Base-by-base conservation (phyloP, 1,140 invertebrate species). In the Lordiphosa stackelbergi region DNA sequence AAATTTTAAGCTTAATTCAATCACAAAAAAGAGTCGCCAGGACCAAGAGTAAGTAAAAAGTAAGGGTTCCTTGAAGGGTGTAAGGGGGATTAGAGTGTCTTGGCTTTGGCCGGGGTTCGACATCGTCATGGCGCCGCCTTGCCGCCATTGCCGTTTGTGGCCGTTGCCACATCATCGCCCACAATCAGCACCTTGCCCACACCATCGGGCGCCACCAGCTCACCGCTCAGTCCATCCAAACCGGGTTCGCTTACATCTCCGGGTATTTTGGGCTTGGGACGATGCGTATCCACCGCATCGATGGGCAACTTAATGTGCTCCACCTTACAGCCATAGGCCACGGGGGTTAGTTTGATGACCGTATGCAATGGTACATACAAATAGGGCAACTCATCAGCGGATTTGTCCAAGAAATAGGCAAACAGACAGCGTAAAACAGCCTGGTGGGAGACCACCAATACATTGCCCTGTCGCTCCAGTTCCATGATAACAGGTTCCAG, bases 401-500 rank as follows among this genome's bases (percentile, higher is more conserved):
- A 94, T 88, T 99, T 98, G 88, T 99, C 98, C 61, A 99, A 90
- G 88, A 99, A 99, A 88, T 99, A 99, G 0, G 98, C 98, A 19
- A 99, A 91, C 16, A 99, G 90, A 88, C 98, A 99, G 16, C 98
- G 90, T 54, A 99, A 90, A 36, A 99, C 98, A 3, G 98, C 98
- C 89, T 99, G 98, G 90, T 99, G 98, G 7, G 95, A 97, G 4
- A 99, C 95, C 0, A 99, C 98, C 55, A 99, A 90, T 19, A 99
- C 97, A 89, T 99, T 99, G 48, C 97, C 97, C 89, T 99, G 98
- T 42, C 97, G 89, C 89, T 99, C 98, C 63, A 99, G 88, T 89
- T 99, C 98, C 98, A 99, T 99, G 62, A 99, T 99, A 28, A 99
- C 97, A 0, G 97, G 97, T 88, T 99, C 98, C 40, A 99, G 89